Evolutionary conservation across 2,888 invertebrate genomes (phyloP), one percentile per base, ranked within the genome.

Genomic region (Tenthredo mesomela): DNA sequence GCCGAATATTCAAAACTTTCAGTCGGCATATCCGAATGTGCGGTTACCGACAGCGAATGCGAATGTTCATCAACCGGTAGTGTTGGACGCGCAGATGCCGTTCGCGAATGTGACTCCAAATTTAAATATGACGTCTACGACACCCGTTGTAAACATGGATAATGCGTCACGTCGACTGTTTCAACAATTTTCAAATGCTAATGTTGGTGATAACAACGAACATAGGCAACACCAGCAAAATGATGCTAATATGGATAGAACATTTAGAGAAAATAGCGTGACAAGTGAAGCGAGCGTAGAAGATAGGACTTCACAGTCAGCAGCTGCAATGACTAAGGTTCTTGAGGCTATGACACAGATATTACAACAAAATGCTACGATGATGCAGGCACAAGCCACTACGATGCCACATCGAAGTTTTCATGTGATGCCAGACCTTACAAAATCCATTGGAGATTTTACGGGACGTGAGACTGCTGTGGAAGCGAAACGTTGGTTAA

Each of bases 381-480:
- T 61, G 61, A 61, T 61, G 61, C 61, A 61, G 61, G 61, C 61
- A 9, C 61, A 61, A 2, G 2, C 61, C 2, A 2, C 25, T 7
- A 10, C 61, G 9, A 10, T 9, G 9, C 25, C 25, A 2, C 61
- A 61, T 61, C 61, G 61, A 10, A 61, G 61, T 61, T 61, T 1
- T 25, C 61, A 61, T 61, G 61, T 61, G 61, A 61, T 61, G 61
- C 61, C 61, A 25, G 61, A 61, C 9, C 61, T 61, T 61, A 61
- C 61, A 61, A 61, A 61, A 61, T 61, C 61, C 2, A 25, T 61
- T 25, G 61, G 61, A 25, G 61, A 61, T 61, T 61, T 61, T 25
- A 61, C 61, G 10, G 21, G 58, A 21, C 21, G 61, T 25, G 61
- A 61, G 25, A 61, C 61, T 61, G 25, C 61, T 4, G 25, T 61